phyloP scores from a whole-genome alignment of 1,140 invertebrate genomes.

The Halesus radiatus region DNA sequence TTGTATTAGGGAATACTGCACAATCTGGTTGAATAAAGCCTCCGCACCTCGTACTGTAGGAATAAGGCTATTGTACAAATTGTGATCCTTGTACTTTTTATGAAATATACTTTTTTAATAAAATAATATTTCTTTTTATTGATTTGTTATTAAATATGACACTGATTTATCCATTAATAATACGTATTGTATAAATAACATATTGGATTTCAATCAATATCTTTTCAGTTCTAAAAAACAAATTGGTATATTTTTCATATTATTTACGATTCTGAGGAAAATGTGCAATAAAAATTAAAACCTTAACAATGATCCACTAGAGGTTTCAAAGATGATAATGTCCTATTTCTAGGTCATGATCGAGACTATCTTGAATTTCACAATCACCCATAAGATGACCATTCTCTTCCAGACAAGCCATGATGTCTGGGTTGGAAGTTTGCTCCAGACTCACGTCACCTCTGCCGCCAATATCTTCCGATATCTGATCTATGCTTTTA shows the following conservation, averaged over 20 bases:
- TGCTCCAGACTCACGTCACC: not conserved
- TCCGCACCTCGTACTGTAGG: not conserved
- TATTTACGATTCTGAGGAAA: too few relatives aligned
- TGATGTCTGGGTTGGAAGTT: not conserved
- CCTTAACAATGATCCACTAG: too few relatives aligned
- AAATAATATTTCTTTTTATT: slow-evolving; percentile 9
- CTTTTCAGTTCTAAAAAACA: too few relatives aligned
- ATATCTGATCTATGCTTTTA: slow-evolving; percentile 68
- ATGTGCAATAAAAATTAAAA: too few relatives aligned
- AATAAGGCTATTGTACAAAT: slow-evolving; percentile 44
- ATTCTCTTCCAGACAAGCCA: slow-evolving; percentile 3
- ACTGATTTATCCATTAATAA: too few relatives aligned
- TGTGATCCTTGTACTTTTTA: slow-evolving; percentile 47
- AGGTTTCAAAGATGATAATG: too few relatives aligned
- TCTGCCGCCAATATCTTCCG: slow-evolving; percentile 57
- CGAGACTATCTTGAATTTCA: slow-evolving; percentile 5
- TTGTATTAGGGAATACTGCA: not conserved
- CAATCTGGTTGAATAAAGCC: slow-evolving; percentile 4
- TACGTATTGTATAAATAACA: too few relatives aligned
- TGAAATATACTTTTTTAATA: slow-evolving; percentile 46
- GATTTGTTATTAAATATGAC: too few relatives aligned
- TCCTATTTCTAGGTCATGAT: not conserved
- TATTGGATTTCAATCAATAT: too few relatives aligned
- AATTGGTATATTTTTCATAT: too few relatives aligned
- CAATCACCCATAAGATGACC: not conserved